Percentiles rank a stretch among this genome's conserved stretches.
phyloP scores from a whole-genome alignment of 2,113 vertebrate species.

The Poecilia latipinna region DNA sequence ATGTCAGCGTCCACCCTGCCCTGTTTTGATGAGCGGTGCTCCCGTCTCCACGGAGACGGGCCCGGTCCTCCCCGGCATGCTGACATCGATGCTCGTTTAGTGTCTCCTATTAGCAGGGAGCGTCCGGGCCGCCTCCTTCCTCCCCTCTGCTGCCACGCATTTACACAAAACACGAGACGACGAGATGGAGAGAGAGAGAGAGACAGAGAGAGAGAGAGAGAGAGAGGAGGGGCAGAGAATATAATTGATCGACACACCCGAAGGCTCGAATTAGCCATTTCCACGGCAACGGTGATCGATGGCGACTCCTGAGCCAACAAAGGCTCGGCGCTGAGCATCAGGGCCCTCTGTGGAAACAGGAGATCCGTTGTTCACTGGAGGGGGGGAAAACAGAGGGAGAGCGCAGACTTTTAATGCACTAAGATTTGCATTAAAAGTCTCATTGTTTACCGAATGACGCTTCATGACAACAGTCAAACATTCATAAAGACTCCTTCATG shows the following conservation, averaged over 20 bases:
- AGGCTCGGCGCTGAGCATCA: slow-evolving; percentile 35
- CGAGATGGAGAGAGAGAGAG: not conserved
- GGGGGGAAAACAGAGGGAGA: too few species aligned
- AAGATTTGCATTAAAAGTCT: too few species aligned
- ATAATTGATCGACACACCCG: slow-evolving; percentile 57
- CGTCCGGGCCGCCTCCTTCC: slow-evolving; percentile 25
- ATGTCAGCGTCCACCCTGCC: not conserved
- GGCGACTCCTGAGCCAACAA: slow-evolving; percentile 61
- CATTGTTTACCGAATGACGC: too few species aligned
- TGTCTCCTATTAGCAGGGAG: slow-evolving; percentile 59
- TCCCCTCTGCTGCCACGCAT: slow-evolving; percentile 4
- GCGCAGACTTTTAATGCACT: too few species aligned
- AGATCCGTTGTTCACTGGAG: slow-evolving; percentile 2
- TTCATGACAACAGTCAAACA: too few species aligned
- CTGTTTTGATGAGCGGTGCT: not conserved
- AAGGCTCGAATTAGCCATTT: slow-evolving; percentile 65
- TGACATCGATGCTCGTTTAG: slow-evolving; percentile 73
- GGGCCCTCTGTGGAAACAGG: slow-evolving; percentile 11
- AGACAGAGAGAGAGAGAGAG: too few species aligned
- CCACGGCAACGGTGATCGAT: slow-evolving; percentile 66
- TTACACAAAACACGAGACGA: slow-evolving; percentile 39
- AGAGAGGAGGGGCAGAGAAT: slow-evolving; percentile 3
- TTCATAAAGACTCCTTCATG: too few species aligned
- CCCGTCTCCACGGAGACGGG: slow-evolving; percentile 26
- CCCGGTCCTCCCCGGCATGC: slow-evolving; percentile 70